phyloP scores from a whole-genome alignment of 2,113 vertebrate genomes.

The Strigops habroptila region DNA sequence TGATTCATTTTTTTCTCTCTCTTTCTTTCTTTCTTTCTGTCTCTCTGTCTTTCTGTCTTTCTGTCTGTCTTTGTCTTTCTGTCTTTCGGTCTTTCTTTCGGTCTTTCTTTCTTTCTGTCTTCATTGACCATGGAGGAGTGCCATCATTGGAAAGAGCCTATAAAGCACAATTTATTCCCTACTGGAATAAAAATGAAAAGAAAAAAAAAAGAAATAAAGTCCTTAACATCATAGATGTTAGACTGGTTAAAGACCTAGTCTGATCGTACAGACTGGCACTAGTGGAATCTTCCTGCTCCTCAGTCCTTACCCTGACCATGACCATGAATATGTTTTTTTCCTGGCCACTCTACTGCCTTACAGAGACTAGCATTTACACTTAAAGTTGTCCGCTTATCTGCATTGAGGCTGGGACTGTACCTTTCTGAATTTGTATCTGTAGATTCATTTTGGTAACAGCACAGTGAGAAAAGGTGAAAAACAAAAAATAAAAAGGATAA shows the following conservation, averaged over 20 bases:
- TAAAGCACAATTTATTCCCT: not conserved
- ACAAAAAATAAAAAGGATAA: not conserved
- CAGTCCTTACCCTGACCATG: not conserved
- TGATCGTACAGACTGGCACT: not conserved
- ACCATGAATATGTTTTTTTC: not conserved
- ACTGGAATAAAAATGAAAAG: too few relatives aligned
- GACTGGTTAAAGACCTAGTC: not conserved
- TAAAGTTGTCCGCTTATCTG: not conserved
- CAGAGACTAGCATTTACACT: not conserved
- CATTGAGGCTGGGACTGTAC: not conserved
- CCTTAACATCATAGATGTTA: not conserved
- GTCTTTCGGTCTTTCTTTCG: too few relatives aligned
- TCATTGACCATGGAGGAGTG: too few relatives aligned
- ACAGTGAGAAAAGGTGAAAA: not conserved
- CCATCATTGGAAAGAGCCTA: not conserved
- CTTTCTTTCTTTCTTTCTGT: too few relatives aligned
- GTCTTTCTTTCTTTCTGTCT: too few relatives aligned
- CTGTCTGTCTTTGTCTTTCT: too few relatives aligned
- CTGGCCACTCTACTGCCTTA: not conserved
- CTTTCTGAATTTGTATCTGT: not conserved
- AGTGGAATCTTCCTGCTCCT: not conserved
- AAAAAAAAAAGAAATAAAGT: not conserved
- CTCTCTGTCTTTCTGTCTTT: too few relatives aligned
- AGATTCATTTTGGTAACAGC: not conserved
- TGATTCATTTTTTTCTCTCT: too few relatives aligned